Conservation (phyloP, 2,888 invertebrate genomes). For the Drosophila dives region DNA sequence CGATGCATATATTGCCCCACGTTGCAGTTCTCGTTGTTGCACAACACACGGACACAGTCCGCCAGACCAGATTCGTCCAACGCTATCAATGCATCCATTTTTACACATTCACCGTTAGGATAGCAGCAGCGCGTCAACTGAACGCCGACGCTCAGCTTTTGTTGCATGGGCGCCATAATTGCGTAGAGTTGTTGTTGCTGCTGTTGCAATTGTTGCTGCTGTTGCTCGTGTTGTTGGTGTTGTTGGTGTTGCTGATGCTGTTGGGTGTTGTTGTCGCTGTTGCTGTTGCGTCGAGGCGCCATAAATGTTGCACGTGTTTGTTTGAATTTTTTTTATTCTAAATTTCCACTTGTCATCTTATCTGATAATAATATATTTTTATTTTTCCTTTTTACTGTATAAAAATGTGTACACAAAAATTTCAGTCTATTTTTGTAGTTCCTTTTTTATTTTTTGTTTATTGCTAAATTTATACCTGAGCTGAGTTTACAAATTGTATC, state of each 20-base stretch:
- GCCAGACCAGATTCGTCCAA: constrained; percentile 90
- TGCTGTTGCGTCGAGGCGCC: constrained; percentile 87
- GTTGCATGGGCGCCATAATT: constrained; percentile 82
- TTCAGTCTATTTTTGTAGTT: constrained; percentile 59
- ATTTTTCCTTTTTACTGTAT: constrained; percentile 32
- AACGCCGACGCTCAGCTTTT: constrained; percentile 52
- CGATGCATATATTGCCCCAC: constrained; percentile 97
- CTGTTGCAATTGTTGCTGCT: constrained; percentile 38
- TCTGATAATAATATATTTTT: not conserved
- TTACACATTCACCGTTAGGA: constrained; percentile 92
- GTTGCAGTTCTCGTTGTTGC: constrained; percentile 97
- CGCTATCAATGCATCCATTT: constrained; percentile 87
- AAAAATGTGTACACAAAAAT: constrained; percentile 56
- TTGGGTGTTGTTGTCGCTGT: constrained; percentile 69
- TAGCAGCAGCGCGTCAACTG: constrained; percentile 91
- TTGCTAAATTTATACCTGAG: constrained; percentile 66
- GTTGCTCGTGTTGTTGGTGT: constrained; percentile 82
- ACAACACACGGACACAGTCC: constrained; percentile 94
- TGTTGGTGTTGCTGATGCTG: constrained; percentile 65
- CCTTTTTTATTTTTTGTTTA: constrained; percentile 25
- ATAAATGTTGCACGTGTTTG: constrained; percentile 77
- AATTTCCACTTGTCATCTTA: constrained; percentile 23
- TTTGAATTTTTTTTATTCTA: constrained; percentile 10
- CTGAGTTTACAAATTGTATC: constrained; percentile 74
- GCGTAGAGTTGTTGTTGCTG: constrained; percentile 44